Base-by-base conservation (phyloP, 2,113 vertebrate genomes). In the Platichthys stellatus region DNA sequence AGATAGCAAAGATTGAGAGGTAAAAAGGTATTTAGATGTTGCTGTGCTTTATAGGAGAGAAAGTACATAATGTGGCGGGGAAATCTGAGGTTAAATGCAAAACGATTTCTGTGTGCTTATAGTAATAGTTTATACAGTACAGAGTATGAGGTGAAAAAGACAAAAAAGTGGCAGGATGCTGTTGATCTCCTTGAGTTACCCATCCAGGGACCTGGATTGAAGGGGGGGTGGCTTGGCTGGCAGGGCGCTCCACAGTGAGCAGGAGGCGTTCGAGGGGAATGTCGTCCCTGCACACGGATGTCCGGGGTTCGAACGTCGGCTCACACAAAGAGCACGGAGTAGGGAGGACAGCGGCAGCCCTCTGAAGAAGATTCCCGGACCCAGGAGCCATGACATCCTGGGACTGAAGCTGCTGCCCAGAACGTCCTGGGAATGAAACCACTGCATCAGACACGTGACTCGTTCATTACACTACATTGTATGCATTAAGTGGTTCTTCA, bases 361-460 rank as follows among this genome's bases (percentile, higher is more conserved):
- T 94, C 88, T 14, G 90, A 89, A 17, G 92, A 93, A 3, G 90
- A 87, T 74, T 96, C 95, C 53, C 91, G 94, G 38, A 95, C 88
- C 96, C 96, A 97, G 0, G 94, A 94, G 10, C 96, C 96, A 4
- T 95, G 95, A 83, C 96, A 96, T 1, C 95, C 95, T 0, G 87
- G 80, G 21, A 93, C 74, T 0, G 95, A 94, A 8, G 94, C 89
- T 0, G 94, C 95, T 21, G 94, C 82, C 96, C 96, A 97, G 86
- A 96, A 96, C 0, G 95, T 96, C 86, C 96, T 96, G 54, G 24
- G 89, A 82, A 76, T 17, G 57, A 69, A 63, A 54, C 4, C 4
- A 49, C 5, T 0, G 1, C 2, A 24, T 20, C 15, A 69, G n/a
- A 7, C 35, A 66, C 28, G 47, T 43, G 40, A 38, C 2, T 63